Base-by-base conservation (phyloP, 2,888 invertebrate genomes). In the Sturmia bella region DNA sequence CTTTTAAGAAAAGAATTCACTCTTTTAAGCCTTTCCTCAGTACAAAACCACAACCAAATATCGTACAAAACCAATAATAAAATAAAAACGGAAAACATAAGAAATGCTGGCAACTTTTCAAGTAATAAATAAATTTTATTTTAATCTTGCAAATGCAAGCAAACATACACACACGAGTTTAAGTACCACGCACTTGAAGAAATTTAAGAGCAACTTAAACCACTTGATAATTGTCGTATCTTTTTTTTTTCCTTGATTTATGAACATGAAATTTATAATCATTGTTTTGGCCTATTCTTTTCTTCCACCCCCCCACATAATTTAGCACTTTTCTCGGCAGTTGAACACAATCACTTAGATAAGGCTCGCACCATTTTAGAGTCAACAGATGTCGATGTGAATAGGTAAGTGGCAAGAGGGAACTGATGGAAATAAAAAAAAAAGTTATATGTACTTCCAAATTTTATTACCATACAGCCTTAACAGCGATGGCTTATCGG, bases 261-360 rank as follows among this genome's bases (percentile, higher is more conserved):
- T 50, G 27, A 4, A 27, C 6, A 37, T 21, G 15, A 19, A 56
- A 37, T 69, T 63, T 57, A 57, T 57, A 69, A 61, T 61, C 32
- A 61, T 15, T 59, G 7, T 3, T 27, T 1, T 50, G 11, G n/a
- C 6, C 27, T 45, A 54, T 52, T 32, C 24, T 66, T 63, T 12
- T 52, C 11, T 17, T n/a, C 6, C 21, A 41, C 43, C 5, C 15
- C 15, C 6, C 21, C 48, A 39, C 45, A 11, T 37, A 7, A 43
- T 17, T 50, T 52, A 98, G 98, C 97, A 69, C 93, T 98, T 59
- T 98, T 99, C 90, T 96, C 97, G 43, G 98, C 98, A 6, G 97
- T 99, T 43, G 99, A 99, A 92, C 97, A 98, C 91, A 98, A 97
- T 68, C 97, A 99, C 90, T 91, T 97, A 87, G 98, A 98, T 88